These are phyloP conservation scores for Syngnathus floridae DNA, from an alignment of 2,113 vertebrate species.

Conservation along the genomic window DNA sequence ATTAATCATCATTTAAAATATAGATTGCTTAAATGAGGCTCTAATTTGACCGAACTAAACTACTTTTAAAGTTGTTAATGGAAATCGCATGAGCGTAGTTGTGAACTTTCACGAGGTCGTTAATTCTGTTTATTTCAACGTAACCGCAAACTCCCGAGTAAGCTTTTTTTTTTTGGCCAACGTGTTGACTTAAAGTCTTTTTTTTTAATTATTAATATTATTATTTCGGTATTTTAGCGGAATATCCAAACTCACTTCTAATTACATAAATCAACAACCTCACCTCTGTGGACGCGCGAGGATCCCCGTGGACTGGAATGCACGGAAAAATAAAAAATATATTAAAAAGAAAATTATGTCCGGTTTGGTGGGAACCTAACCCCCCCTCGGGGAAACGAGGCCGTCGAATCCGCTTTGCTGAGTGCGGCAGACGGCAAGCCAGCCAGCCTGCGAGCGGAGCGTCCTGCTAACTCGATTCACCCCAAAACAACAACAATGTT, in stretches of 20 bases:
- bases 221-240: background rate
- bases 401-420: constrained; percentile 22
- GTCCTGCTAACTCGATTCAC: constrained; percentile 63
- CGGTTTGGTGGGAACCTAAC: constrained; percentile 6
- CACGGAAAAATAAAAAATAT: constrained; percentile 24
- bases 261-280: constrained; percentile 19
- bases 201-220: background rate
- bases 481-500: constrained; percentile 80
- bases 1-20: background rate
- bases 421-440: constrained; percentile 40
- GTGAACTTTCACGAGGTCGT: background rate
- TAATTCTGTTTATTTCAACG: background rate
- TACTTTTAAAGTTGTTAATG: background rate
- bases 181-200: background rate
- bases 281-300: constrained; percentile 61
- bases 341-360: background rate
- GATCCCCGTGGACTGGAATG: constrained; percentile 42
- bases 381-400: background rate
- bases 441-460: constrained; percentile 36
- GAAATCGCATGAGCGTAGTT: no score
- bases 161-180: background rate
- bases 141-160: background rate
- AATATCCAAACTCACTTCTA: constrained; percentile 50
- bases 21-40: no score
- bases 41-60: background rate